phyloP scores from a whole-genome alignment of 2,888 invertebrate species.

The Hirtodrosophila cameraria region DNA sequence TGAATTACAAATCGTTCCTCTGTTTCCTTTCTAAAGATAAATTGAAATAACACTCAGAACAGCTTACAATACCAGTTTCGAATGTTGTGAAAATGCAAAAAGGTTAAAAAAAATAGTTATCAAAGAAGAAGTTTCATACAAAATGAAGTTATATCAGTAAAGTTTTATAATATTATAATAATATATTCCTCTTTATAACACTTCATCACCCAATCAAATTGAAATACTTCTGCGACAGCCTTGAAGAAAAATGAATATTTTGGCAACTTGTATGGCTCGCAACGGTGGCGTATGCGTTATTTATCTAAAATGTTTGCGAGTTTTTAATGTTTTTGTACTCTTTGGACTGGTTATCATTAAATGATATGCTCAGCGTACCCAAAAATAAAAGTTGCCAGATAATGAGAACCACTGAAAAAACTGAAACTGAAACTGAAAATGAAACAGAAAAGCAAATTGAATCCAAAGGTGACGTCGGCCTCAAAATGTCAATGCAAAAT shows the following conservation, averaged over 20 bases:
- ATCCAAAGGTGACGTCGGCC: slow-evolving; percentile 17
- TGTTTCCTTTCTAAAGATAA: no score
- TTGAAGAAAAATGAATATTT: not conserved
- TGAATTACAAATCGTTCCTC: no score
- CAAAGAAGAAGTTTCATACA: no score
- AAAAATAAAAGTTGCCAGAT: slow-evolving; percentile 46
- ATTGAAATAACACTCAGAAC: no score
- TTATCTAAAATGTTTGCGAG: slow-evolving; percentile 40
- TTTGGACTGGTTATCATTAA: slow-evolving; percentile 44
- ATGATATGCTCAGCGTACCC: slow-evolving; percentile 53
- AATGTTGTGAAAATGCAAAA: no score
- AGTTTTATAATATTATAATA: no score
- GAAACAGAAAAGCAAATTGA: slow-evolving; percentile 2
- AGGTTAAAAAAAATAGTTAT: no score
- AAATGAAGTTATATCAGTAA: no score
- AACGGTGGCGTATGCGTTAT: slow-evolving; percentile 44
- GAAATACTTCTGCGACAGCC: no score
- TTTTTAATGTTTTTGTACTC: slow-evolving; percentile 17
- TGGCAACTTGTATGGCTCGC: slow-evolving; percentile 1
- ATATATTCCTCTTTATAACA: no score
- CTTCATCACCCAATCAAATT: no score
- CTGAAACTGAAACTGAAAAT: slow-evolving; percentile 4
- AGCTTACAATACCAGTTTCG: no score
- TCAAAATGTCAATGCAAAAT: slow-evolving; percentile 55
- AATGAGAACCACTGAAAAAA: slow-evolving; percentile 25